Base-by-base conservation (phyloP, 2,113 vertebrate species). In the Fukomys damarensis region DNA sequence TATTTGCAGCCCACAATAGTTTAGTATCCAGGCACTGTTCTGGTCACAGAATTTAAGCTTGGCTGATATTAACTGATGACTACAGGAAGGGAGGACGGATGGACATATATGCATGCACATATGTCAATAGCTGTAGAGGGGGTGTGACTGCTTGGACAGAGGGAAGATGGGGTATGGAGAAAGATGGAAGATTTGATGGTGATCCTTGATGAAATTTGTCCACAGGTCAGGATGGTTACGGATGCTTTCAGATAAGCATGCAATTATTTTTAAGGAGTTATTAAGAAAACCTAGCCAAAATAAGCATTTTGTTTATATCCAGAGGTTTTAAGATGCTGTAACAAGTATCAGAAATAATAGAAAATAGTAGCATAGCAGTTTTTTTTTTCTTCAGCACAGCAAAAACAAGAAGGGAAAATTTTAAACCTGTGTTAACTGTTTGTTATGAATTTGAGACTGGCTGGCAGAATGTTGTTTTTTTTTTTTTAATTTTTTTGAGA, bases 361-460 rank as follows among this genome's bases (percentile, higher is more conserved):
- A 68, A 7, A 91, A 83, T 6, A 76, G 28, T 54, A 68, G 41
- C 76, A 28, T 11, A 90, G 26, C 22, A 52, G n/a, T 84, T 97
- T 94, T 56, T n/a, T 66, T 80, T 91, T 85, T 93, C 49, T 86
- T 92, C 2, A 43, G 26, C 66, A 83, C 32, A 56, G 11, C 20
- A 92, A 49, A 95, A 72, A 63, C 14, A 85, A 91, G 54, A 68
- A 93, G 19, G 46, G 28, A 49, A 28, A 58, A 38, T 89, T 89
- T 77, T 86, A 56, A 93, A 83, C 66, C 58, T 56, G 11, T 79
- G 32, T 76, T 54, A 93, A 79, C 32, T 91, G 14, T 17, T 68
- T 74, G 93, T 93, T 81, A 68, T 81, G 68, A 88, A 86, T 94
- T 94, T 95, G 77, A 94, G 46, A 92, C n/a, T 88, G 91, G 12